A percentile compares a stretch with the other conserved stretches of the same genome.
Evolutionary conservation across 1,140 invertebrate genomes (phyloP).

Genomic region (Drosophila insularis): DNA sequence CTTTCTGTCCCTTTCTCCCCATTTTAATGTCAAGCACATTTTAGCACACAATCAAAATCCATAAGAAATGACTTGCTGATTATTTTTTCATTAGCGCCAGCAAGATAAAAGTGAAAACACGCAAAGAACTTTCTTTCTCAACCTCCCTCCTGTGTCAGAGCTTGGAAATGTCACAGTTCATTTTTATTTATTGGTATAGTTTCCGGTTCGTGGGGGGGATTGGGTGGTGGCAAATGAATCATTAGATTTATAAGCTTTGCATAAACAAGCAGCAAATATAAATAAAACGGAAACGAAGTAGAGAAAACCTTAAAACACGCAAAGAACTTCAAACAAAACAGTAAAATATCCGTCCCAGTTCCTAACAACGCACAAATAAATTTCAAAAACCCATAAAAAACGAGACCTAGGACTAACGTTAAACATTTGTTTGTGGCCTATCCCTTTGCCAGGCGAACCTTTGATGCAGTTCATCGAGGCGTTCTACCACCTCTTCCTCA

Average conservation of each 20-base stretch:
- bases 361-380: slow-evolving; percentile 23
- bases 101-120: slow-evolving; percentile 1
- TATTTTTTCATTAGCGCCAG: slow-evolving; percentile 74
- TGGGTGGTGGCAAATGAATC: slow-evolving; percentile 46
- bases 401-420: slow-evolving; percentile 43
- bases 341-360: background rate
- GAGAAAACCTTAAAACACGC: slow-evolving; percentile 30
- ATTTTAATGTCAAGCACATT: slow-evolving; percentile 20
- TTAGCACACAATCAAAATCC: slow-evolving; percentile 76
- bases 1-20: background rate
- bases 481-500: slow-evolving; percentile 35
- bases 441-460: slow-evolving; percentile 10
- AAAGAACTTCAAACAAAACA: slow-evolving; percentile 20
- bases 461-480: slow-evolving; percentile 60
- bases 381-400: slow-evolving; percentile 45
- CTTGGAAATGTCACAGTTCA: slow-evolving; percentile 73
- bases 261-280: slow-evolving; percentile 43
- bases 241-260: slow-evolving; percentile 48
- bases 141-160: background rate
- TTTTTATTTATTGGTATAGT: slow-evolving; percentile 76
- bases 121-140: slow-evolving; percentile 2
- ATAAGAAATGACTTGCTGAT: slow-evolving; percentile 75
- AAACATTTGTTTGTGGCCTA: slow-evolving; percentile 61
- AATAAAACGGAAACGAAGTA: slow-evolving; percentile 2
- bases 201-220: slow-evolving; percentile 25